Evolutionary conservation across 2,797 vertebrate genomes (phyloP).

Genomic region (Gymnoscopelus braueri): DNA sequence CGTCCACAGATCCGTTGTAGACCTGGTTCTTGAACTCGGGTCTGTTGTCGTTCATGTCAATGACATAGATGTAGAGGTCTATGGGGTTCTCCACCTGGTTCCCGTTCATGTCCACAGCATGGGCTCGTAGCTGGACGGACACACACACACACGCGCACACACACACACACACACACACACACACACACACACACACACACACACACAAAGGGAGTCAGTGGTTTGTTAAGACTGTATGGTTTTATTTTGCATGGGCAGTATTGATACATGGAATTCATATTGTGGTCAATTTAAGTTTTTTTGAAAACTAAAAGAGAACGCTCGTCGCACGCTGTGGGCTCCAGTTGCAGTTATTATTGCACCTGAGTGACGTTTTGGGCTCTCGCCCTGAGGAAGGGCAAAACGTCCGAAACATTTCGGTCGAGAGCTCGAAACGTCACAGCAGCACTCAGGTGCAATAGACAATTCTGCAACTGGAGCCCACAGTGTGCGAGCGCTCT

Average conservation of each 20-base stretch:
- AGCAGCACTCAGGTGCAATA: no score
- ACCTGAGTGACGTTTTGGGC: no score
- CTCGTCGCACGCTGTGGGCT: not conserved
- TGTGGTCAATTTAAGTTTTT: slow-evolving; percentile 46
- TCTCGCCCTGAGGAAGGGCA: no score
- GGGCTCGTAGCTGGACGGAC: slow-evolving; percentile 86
- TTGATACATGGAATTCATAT: slow-evolving; percentile 54
- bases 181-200: slow-evolving; percentile 13
- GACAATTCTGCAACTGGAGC: no score
- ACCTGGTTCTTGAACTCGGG: no score
- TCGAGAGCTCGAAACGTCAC: slow-evolving; percentile 25
- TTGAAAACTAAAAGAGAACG: slow-evolving; percentile 24
- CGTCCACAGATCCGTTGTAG: no score
- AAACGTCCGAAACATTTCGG: no score
- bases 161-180: slow-evolving; percentile 4
- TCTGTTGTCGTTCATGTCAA: no score
- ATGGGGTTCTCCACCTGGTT: no score
- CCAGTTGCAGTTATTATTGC: no score
- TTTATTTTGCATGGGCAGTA: slow-evolving; percentile 26
- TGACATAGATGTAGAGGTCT: no score
- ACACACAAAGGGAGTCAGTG: slow-evolving; percentile 9
- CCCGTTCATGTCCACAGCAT: slow-evolving; percentile 78
- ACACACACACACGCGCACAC: not conserved
- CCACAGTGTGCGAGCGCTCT: no score
- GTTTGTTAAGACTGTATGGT: not conserved